phyloP scores from a whole-genome alignment of 1,140 invertebrate species.

The Hylaeus anthracinus region DNA sequence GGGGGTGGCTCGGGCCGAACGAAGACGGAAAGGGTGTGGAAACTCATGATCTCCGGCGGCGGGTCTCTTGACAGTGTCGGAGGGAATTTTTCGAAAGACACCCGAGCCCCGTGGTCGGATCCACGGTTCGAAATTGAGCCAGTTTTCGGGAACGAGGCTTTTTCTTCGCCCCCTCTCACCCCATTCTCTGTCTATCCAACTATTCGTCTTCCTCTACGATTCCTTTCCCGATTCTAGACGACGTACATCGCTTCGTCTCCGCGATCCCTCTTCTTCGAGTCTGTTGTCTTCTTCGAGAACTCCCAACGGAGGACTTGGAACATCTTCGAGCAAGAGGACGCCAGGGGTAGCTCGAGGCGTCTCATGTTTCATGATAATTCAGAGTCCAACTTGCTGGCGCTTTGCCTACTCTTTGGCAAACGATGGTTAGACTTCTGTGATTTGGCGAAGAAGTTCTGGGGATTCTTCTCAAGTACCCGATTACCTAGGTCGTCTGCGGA shows the following conservation, averaged over 20 bases:
- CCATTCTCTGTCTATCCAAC: background rate
- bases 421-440: too few relatives aligned
- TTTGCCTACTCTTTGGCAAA: background rate
- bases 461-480: too few relatives aligned
- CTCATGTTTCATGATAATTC: background rate
- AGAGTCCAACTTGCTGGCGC: background rate
- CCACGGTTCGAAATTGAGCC: constrained; percentile 55
- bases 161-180: constrained; percentile 7
- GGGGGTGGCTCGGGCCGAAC: constrained; percentile 38
- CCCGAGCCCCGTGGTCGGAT: constrained; percentile 4
- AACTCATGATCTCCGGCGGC: constrained; percentile 53
- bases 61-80: constrained; percentile 32
- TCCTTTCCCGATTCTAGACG: background rate
- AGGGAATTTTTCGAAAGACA: constrained; percentile 55
- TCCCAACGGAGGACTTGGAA: background rate
- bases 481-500: too few relatives aligned
- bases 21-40: constrained; percentile 36
- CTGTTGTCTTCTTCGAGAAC: background rate
- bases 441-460: too few relatives aligned
- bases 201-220: background rate
- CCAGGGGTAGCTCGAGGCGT: background rate
- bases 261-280: background rate
- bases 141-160: constrained; percentile 50
- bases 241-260: background rate
- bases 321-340: background rate